Base-by-base conservation (phyloP, 2,888 invertebrate genomes). In the Pandemis heparana region DNA sequence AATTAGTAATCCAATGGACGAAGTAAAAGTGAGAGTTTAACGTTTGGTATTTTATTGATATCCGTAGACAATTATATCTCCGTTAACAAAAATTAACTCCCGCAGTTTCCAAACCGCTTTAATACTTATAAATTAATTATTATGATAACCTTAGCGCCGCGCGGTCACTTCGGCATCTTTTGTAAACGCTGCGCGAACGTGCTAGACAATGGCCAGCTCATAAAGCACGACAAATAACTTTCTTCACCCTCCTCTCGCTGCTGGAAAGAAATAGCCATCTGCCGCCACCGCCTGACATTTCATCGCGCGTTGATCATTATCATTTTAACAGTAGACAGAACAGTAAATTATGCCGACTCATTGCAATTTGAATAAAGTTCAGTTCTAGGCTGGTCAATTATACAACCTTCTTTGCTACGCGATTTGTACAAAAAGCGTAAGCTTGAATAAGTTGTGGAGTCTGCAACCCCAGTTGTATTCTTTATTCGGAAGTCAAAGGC, bases 181-280 rank as follows among this genome's bases (percentile, higher is more conserved):
- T 56, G 64, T 65, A 43, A 65, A 63, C 16, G 56, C 64, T 46
- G 64, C 43, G 63, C 63, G 41, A 53, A 39, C 61, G 53, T 23
- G 48, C 18, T 43, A 66, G 16, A 74, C 74, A 74, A 70, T 74
- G n/a, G 51, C 18, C 38, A 38, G 56, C 56, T 72, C 62, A 74
- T 74, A 74, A 70, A 70, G 74, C 74, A 70, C 60, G n/a, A 64
- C 43, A 65, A 70, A 74, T 70, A 74, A 74, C 74, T 74, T 74
- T 74, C 69, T 68, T 74, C 51, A 69, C 51, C 72, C 68, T 65
- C 41, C 51, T 16, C 48, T 65, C 65, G 66, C 72, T 67, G 66
- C 32, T 41, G 70, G 60, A 70, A 74, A 74, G 74, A 61, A 60
- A 60, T 61, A 60, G 69, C 53, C 16, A 69, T 70, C 73, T 41